These are phyloP conservation scores for Rotaria socialis DNA, from an alignment of 2,888 invertebrate species.

Conservation along the genomic window DNA sequence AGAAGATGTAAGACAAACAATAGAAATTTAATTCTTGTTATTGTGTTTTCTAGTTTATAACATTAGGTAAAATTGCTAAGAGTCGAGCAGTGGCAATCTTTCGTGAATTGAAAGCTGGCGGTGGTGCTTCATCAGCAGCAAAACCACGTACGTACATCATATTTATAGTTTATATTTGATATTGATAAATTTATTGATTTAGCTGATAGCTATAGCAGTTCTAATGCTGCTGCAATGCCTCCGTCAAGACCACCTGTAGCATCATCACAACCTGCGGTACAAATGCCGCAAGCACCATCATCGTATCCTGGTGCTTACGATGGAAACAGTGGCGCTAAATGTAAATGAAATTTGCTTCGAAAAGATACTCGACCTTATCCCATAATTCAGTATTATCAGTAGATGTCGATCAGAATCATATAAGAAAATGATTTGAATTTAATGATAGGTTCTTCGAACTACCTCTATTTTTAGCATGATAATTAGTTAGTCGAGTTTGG, in stretches of 20 bases:
- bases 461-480: too few relatives aligned
- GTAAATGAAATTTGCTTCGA: background rate
- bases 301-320: background rate
- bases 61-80: slow-evolving; percentile 29
- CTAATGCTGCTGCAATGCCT: background rate
- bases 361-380: too few relatives aligned
- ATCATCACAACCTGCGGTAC: background rate
- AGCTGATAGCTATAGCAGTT: background rate
- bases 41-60: background rate
- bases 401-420: too few relatives aligned
- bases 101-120: slow-evolving; percentile 26
- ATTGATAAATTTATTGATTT: background rate
- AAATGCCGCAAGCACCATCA: background rate
- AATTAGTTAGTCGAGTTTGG: too few relatives aligned
- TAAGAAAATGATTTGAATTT: too few relatives aligned
- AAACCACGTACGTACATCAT: background rate
- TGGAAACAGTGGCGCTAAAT: background rate
- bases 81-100: slow-evolving; percentile 13
- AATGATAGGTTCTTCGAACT: too few relatives aligned
- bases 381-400: too few relatives aligned
- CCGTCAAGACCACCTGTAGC: slow-evolving; percentile 7
- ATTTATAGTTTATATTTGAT: background rate
- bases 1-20: background rate
- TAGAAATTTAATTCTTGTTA: background rate
- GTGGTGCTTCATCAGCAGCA: background rate